Evolutionary conservation across 92 coral and sea anemone genomes (phyloP), one percentile per base, ranked within the genome.

Genomic region (Phenganax marumi): DNA sequence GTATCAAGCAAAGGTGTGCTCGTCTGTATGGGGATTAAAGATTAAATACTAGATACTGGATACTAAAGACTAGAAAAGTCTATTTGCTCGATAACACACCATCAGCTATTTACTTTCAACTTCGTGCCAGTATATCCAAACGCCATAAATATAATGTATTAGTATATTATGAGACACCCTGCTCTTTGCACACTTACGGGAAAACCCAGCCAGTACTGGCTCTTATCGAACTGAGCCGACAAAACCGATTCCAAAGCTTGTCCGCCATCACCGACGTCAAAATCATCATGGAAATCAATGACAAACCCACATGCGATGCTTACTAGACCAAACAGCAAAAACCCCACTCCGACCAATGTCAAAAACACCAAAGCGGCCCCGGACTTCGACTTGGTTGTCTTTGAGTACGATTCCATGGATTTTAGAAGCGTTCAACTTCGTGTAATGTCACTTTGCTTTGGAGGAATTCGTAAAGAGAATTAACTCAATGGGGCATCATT

Each of bases 161-260:
- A 33, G 21, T 14, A 58, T 23, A 3, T 58, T 14, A 14, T 58
- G 5, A 33, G 5, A 33, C 43, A 33, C 43, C 43, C 43, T 33
- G 43, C 43, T 5, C 43, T 33, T 33, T 33, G 3, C 6, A 10
- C 48, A 78, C 83, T 78, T 12, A 78, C 83, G 24, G 83, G 83
- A 47, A 78, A 47, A 6, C 83, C 83, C 3, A 78, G 47, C 83
- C 83, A 78, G 19, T 78, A 78, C 68, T 78, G 83, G 47, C 55
- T 78, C 52, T 62, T 61, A 68, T 78, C 83, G 13, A 78, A 78
- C 73, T 78, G 16, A 8, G 83, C 10, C 12, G 62, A 12, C 16
- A 78, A 24, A 1, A 12, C 17, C n/a, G 83, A 17, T 21, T 78
- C 83, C 73, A 78, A 62, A 7, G 12, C 33, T 46, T 61, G 23